Percentiles rank a stretch among this genome's conserved stretches.
Evolutionary conservation across 2,797 vertebrate genomes (phyloP).

Genomic region (Cynodonichthys magdalenae): DNA sequence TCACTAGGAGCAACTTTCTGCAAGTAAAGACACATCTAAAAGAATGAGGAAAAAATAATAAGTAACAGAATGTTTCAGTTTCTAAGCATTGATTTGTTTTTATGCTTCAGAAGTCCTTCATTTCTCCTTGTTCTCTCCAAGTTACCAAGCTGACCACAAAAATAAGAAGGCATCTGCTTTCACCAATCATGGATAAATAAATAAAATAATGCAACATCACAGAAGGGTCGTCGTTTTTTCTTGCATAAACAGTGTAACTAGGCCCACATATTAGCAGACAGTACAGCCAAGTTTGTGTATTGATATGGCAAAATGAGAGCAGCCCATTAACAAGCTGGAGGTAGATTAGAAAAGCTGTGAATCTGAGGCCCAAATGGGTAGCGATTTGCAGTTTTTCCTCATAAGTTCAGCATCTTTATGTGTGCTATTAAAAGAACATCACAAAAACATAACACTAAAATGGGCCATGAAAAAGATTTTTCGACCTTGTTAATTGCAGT

Average conservation of each 20-base stretch:
- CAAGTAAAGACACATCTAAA: not conserved
- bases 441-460: conserved; percentile 45
- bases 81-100: not conserved
- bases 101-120: not conserved
- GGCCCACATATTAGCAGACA: conserved; percentile 28
- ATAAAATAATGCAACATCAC: not conserved
- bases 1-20: conserved; percentile 15
- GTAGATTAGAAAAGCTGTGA: conserved; percentile 58
- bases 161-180: conserved; percentile 7
- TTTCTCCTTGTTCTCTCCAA: not conserved
- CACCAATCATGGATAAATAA: conserved; percentile 4
- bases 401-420: conserved; percentile 51
- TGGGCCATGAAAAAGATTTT: conserved; percentile 39
- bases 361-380: conserved; percentile 36
- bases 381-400: conserved; percentile 41
- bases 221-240: not conserved
- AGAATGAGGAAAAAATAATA: not conserved
- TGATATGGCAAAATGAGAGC: conserved; percentile 53
- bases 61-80: not conserved
- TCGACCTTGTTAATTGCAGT: conserved; percentile 45
- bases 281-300: conserved; percentile 32
- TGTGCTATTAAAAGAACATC: conserved; percentile 53
- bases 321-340: conserved; percentile 50
- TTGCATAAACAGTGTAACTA: conserved; percentile 1
- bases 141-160: conserved; percentile 3